Evolutionary conservation across 2,113 vertebrate species (phyloP).

Genomic region (Gadus macrocephalus): DNA sequence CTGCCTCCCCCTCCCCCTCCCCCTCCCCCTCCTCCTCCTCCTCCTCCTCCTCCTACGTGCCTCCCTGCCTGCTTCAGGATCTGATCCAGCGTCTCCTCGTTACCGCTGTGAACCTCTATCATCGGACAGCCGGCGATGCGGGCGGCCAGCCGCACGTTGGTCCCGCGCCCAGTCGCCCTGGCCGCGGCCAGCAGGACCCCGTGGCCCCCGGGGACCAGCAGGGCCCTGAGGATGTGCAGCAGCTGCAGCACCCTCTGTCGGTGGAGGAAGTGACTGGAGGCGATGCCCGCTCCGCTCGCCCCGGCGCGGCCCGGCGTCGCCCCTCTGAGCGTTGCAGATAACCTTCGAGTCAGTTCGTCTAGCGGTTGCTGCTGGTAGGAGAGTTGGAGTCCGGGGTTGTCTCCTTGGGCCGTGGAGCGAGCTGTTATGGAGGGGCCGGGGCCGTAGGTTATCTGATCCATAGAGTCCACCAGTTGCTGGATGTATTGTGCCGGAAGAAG

Average conservation of each 20-base stretch:
- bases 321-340: conserved; percentile 42
- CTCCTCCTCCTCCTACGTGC: conserved; percentile 44
- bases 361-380: conserved; percentile 65
- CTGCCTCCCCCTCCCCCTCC: conserved; percentile 21
- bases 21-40: conserved; percentile 30
- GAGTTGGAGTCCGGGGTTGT: conserved; percentile 23
- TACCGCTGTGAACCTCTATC: conserved; percentile 63
- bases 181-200: conserved; percentile 63
- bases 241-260: conserved; percentile 68
- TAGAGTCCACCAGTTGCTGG: conserved; percentile 29
- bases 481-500: conserved; percentile 40
- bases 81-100: conserved; percentile 50
- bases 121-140: conserved; percentile 57
- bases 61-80: conserved; percentile 67
- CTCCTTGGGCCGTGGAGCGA: conserved; percentile 14
- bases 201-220: conserved; percentile 74
- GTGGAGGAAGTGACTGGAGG: conserved; percentile 46
- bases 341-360: conserved; percentile 51
- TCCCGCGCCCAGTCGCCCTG: conserved; percentile 72
- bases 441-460: conserved; percentile 61
- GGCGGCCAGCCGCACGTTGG: conserved; percentile 69
- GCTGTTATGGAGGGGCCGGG: conserved; percentile 48
- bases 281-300: not conserved
- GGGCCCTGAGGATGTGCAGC: conserved; percentile 67
- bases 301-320: conserved; percentile 15